phyloP scores from a whole-genome alignment of 2,797 vertebrate species.

The Leptatherina wallacei region DNA sequence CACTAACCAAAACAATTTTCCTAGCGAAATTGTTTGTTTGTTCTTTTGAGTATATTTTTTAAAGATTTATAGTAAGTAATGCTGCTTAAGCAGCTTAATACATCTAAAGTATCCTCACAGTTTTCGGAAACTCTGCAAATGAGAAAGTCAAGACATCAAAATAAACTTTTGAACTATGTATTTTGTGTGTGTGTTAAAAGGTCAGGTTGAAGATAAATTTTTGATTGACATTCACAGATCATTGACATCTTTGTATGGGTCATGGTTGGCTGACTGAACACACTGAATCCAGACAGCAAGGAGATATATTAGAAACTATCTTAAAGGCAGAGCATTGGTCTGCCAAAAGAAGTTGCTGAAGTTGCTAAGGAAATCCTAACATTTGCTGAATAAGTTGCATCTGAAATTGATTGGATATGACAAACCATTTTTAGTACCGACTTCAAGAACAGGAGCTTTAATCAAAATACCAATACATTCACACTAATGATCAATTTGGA shows the following conservation, averaged over 20 bases:
- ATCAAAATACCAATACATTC: background rate
- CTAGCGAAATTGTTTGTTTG: background rate
- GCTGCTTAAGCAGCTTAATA: background rate
- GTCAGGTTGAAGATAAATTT: background rate
- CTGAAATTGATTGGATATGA: conserved; percentile 16
- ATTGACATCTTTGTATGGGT: background rate
- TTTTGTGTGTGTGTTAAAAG: background rate
- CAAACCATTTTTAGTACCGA: background rate
- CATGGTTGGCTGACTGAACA: background rate
- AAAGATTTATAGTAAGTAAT: background rate
- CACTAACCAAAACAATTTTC: too few species aligned
- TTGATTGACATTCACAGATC: background rate
- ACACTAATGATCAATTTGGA: background rate
- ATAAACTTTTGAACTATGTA: too few species aligned
- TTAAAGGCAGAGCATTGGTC: background rate
- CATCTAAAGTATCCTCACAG: background rate
- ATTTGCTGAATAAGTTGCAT: background rate
- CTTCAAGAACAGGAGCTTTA: background rate
- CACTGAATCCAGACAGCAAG: background rate
- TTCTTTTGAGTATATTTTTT: too few species aligned
- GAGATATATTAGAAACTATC: background rate
- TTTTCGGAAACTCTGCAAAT: background rate
- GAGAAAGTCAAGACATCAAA: background rate
- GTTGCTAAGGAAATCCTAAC: background rate
- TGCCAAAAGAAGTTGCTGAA: conserved; percentile 7